Base-by-base conservation (phyloP, 2,888 invertebrate genomes). In the Leucoma salicis region DNA sequence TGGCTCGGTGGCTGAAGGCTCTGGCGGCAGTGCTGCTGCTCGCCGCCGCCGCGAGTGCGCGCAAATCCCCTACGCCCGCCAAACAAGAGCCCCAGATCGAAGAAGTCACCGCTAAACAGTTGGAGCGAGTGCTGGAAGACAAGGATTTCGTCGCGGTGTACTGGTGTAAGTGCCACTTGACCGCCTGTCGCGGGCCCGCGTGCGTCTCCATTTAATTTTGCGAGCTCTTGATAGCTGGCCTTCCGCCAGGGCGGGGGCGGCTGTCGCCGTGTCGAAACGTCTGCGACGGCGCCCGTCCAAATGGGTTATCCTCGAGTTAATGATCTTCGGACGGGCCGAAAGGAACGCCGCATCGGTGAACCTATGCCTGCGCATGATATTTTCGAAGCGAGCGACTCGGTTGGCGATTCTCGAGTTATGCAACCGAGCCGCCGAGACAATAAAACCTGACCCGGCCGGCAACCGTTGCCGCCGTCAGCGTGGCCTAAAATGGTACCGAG, bases 71-170 rank as follows among this genome's bases (percentile, higher is more conserved):
- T 63, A 53, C 62, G 45, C 51, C 58, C 46, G 53, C 66, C 64
- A 89, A 89, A 66, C 73, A 75, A 68, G 94, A 94, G 78, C 93
- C 96, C 82, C 94, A 95, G 90, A 97, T 97, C 91, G 96, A 97
- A 91, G 96, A 97, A 91, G 96, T 97, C 91, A 96, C 95, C 88
- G 94, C 95, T 82, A 97, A 96, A 90, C 96, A 96, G 90, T 93
- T 97, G 91, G 97, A 96, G 82, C 93, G 95, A 82, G 92, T 96
- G 72, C 93, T 97, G 82, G 93, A 94, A 86, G 96, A 96, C 70
- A 96, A 96, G 93, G 96, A 96, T 91, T 96, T 95, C 92, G 96
- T 97, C 84, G 97, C 97, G 82, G 97, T 97, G 90, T 97, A 95
- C 91, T 97, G 97, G 96, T 97, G 97, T 97, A 95, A 97, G 97